These are phyloP conservation scores for Aphidoletes aphidimyza DNA, from an alignment of 2,888 invertebrate species.

Conservation along the genomic window DNA sequence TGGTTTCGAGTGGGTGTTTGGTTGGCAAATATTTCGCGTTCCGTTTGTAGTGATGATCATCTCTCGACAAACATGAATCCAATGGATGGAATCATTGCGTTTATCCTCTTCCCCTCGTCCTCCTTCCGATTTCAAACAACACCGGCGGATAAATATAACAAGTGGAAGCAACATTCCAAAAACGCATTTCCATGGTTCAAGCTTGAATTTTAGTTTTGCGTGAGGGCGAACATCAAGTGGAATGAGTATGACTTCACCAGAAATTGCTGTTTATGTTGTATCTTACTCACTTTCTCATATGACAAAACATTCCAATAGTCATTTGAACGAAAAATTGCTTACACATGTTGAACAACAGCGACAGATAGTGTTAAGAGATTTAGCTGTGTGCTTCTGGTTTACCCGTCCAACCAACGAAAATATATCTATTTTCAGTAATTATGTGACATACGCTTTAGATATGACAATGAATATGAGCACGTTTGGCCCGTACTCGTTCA, in stretches of 20 bases:
- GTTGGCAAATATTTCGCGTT: constrained; percentile 44
- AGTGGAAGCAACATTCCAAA: constrained; percentile 16
- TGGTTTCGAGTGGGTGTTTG: background rate
- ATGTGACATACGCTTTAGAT: constrained; percentile 4
- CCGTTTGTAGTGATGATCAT: constrained; percentile 28
- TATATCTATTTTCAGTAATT: constrained; percentile 13
- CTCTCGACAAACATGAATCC: background rate
- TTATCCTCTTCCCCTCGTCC: background rate
- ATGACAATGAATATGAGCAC: background rate
- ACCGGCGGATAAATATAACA: background rate
- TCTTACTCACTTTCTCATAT: background rate
- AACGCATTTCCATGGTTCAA: background rate
- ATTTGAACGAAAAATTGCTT: background rate
- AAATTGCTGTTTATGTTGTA: constrained; percentile 12
- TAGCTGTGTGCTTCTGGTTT: background rate
- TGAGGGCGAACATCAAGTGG: too few species aligned
- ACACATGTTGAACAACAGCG: constrained; percentile 17
- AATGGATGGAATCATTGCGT: background rate
- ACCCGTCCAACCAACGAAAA: background rate
- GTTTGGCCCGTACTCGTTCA: too few species aligned
- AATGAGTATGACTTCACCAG: too few species aligned
- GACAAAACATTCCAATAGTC: background rate
- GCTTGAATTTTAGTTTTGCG: background rate
- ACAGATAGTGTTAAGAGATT: constrained; percentile 34
- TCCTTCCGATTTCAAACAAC: background rate